phyloP scores from a whole-genome alignment of 2,797 vertebrate genomes.

The Merluccius polli region DNA sequence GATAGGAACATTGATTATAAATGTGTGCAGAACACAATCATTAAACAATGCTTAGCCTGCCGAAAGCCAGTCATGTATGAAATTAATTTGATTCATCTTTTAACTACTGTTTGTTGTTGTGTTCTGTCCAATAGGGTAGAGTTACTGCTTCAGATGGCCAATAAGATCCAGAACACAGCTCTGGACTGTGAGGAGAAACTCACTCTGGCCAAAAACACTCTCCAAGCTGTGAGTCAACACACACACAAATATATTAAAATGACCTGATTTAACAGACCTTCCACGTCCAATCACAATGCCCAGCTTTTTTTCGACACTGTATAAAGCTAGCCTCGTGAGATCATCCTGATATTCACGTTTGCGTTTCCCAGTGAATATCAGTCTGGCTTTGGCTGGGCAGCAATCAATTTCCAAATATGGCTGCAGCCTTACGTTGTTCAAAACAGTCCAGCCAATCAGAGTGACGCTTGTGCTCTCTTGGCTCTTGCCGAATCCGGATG shows the following conservation, averaged over 20 bases:
- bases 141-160: constrained; percentile 90
- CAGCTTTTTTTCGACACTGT: background rate
- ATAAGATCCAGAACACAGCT: constrained; percentile 96
- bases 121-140: constrained; percentile 77
- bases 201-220: constrained; percentile 91
- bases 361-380: background rate
- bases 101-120: constrained; percentile 8
- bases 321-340: background rate
- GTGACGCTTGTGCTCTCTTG: no score
- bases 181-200: constrained; percentile 96
- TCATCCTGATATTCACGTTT: background rate
- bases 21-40: background rate
- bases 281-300: background rate
- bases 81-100: background rate
- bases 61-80: background rate
- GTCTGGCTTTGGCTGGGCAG: background rate
- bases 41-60: background rate
- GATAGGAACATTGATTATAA: background rate
- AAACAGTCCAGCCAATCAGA: background rate
- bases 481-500: background rate
- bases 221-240: constrained; percentile 86
- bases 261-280: background rate
- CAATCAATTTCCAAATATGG: background rate
- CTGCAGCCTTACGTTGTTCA: background rate
- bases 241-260: background rate